phyloP scores from a whole-genome alignment of 1,140 invertebrate genomes.

The Branchinecta lynchi region DNA sequence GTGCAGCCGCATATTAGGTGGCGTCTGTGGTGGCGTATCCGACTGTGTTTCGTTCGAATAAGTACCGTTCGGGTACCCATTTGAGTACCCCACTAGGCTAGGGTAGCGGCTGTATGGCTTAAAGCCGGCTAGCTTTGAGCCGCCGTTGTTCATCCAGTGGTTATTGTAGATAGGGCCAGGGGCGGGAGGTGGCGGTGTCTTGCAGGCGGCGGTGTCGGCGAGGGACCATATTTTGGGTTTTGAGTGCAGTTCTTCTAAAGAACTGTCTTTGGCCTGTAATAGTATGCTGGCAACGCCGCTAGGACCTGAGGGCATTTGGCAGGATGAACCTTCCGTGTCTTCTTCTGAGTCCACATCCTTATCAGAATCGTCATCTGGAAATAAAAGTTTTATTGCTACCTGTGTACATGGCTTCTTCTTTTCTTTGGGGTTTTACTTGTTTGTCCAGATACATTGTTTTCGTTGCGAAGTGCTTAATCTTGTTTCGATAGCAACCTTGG shows the following conservation, averaged over 20 bases:
- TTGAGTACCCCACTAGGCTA: constrained; percentile 22
- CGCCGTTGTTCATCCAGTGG: neutral
- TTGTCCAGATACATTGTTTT: too few relatives aligned
- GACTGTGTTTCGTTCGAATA: constrained; percentile 46
- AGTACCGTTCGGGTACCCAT: constrained; percentile 17
- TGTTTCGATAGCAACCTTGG: too few relatives aligned
- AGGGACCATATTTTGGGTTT: constrained; percentile 96
- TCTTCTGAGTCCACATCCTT: neutral
- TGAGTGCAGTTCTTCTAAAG: neutral
- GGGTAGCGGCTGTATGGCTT: constrained; percentile 20
- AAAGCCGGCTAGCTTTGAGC: constrained; percentile 16
- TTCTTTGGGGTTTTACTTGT: too few relatives aligned
- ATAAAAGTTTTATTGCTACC: neutral
- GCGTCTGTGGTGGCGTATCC: constrained; percentile 78
- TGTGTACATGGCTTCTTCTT: too few relatives aligned
- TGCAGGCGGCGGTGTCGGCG: constrained; percentile 90
- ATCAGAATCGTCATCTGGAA: neutral
- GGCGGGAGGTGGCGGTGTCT: constrained; percentile 58
- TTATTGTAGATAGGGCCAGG: constrained; percentile 14
- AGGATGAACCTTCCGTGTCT: neutral
- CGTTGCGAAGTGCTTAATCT: too few relatives aligned
- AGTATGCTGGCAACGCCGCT: neutral
- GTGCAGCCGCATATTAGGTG: constrained; percentile 73
- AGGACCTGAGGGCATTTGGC: neutral
- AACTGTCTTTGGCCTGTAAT: neutral